A percentile compares a stretch with the other conserved stretches of the same genome.
Evolutionary conservation across 2,797 vertebrate species (phyloP).

Genomic region (Discoglossus pictus): DNA sequence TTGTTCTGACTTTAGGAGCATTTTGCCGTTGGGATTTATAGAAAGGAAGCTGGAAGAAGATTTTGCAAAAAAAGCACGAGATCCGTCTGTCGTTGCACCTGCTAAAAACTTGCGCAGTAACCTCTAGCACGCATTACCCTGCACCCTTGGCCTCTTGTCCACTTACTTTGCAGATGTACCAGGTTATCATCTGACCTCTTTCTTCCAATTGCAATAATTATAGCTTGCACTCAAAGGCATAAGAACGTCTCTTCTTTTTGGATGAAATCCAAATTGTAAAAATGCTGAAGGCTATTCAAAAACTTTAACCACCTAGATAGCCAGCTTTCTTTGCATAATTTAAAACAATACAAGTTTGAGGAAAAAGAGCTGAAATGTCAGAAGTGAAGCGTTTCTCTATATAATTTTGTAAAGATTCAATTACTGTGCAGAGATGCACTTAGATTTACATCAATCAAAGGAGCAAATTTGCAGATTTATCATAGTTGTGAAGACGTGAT

Average conservation of each 20-base stretch:
- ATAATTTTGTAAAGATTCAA: no score
- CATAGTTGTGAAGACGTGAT: no score
- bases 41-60: conserved; percentile 19
- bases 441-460: no score
- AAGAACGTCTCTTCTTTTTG: conserved; percentile 7
- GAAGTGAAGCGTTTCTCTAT: neutral
- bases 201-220: conserved; percentile 27
- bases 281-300: conserved; percentile 30
- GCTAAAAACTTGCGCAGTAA: conserved; percentile 18
- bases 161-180: conserved; percentile 33
- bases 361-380: conserved; percentile 41
- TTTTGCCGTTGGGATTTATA: conserved; percentile 20
- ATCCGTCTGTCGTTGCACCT: conserved; percentile 26
- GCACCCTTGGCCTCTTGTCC: conserved; percentile 36
- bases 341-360: conserved; percentile 29
- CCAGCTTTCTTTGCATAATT: conserved; percentile 44
- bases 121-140: conserved; percentile 41
- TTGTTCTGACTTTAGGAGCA: conserved; percentile 13
- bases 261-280: conserved; percentile 29
- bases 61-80: conserved; percentile 6
- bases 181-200: conserved; percentile 4
- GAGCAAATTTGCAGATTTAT: no score
- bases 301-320: conserved; percentile 27
- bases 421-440: no score
- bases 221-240: conserved; percentile 12